Base-by-base conservation (phyloP, 2,888 invertebrate species). In the Gastrophysa polygoni region DNA sequence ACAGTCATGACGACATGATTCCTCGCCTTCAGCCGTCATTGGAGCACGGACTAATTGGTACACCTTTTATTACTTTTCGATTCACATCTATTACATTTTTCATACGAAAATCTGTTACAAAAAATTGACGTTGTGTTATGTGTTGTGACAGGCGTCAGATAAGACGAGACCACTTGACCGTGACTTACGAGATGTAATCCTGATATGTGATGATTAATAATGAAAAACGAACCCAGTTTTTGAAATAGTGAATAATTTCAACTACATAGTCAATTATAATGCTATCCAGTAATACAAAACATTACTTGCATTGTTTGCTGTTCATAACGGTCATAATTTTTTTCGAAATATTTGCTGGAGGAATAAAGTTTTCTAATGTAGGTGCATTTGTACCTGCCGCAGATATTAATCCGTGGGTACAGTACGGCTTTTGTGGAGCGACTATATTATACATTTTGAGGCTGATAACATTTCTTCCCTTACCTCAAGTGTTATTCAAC, bases 401-500 rank as follows among this genome's bases (percentile, higher is more conserved):
- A 44, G 82, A 86, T 68, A 84, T 92, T 71, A 91, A 95, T 82
- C 94, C 95, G 59, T 92, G 92, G 90, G 85, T 86, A 72, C 84
- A 87, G 71, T 96, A 96, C 83, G 95, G 95, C 63, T 86, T 89
- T 72, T 75, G 90, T 71, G 89, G 90, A 73, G 87, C 94, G 61
- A 79, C 90, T 66, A 82, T 89, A 67, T 85, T 96, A 67, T 96
- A 96, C 80, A 78, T 90, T 61, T 80, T 96, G 71, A 86, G 95
- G 71, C 86, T 91, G 64, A 83, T 95, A 52, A 92, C 94, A 57
- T 88, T 96, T 76, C 85, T 96, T 57, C 93, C 95, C 58, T 84
- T 96, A 78, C 96, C 96, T 18, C 94, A 95, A 85, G 93, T 93
- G 68, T 75, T 96, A 54, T 94, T 94, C 80, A 93, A 93, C 80